Conservation (phyloP, 2,797 vertebrate species). For the Diglossa cyanea region DNA sequence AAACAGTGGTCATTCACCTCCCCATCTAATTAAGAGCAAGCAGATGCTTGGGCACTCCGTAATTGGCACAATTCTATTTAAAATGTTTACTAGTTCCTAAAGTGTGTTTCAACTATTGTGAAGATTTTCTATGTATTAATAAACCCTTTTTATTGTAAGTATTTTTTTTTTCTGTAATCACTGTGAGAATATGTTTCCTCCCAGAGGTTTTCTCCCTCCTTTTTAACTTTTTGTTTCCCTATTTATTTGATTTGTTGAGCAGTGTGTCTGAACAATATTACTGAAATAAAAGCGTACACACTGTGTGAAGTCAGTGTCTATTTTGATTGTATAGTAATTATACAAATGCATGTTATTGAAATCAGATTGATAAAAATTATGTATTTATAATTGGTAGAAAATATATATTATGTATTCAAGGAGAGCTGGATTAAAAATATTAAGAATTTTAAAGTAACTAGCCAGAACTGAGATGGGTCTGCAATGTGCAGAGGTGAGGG, state of each 20-base stretch:
- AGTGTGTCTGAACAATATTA: constrained; percentile 73
- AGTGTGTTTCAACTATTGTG: constrained; percentile 80
- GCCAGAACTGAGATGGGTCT: constrained; percentile 55
- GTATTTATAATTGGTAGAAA: constrained; percentile 79
- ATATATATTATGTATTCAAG: constrained; percentile 73
- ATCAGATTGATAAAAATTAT: constrained; percentile 71
- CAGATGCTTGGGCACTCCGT: constrained; percentile 79
- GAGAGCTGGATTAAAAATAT: constrained; percentile 59
- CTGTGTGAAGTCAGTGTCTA: constrained; percentile 75
- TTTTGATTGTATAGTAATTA: constrained; percentile 79
- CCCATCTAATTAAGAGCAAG: constrained; percentile 84
- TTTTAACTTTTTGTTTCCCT: constrained; percentile 44
- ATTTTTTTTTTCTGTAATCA: constrained; percentile 72
- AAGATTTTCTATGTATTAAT: constrained; percentile 76
- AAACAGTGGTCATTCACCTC: constrained; percentile 86
- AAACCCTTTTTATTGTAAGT: constrained; percentile 71
- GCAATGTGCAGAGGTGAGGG: constrained; percentile 60
- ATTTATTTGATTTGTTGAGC: constrained; percentile 68
- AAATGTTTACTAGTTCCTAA: constrained; percentile 79
- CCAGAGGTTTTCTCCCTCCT: constrained; percentile 20
- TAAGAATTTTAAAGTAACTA: constrained; percentile 56
- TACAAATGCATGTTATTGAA: constrained; percentile 80
- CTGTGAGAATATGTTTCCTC: constrained; percentile 72
- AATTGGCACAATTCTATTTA: constrained; percentile 80
- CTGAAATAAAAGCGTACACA: constrained; percentile 73